These are phyloP conservation scores for Phalacrocorax pelagicus DNA, from an alignment of 2,113 vertebrate genomes.

Conservation along the genomic window DNA sequence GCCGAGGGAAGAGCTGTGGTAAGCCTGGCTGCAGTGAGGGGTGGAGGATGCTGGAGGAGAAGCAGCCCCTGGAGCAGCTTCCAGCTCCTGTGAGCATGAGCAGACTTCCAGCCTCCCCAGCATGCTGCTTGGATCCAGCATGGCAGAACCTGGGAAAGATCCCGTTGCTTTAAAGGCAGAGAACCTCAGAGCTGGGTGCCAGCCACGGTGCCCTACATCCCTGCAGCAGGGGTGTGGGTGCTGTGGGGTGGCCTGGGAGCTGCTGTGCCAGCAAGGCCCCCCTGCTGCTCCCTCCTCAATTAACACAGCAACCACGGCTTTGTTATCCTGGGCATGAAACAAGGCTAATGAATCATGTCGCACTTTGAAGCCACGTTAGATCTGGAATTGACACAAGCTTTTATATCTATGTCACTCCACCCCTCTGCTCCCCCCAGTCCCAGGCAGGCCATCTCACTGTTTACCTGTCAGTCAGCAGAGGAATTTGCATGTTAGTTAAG, in stretches of 20 bases:
- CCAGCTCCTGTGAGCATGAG: background rate
- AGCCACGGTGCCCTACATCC: background rate
- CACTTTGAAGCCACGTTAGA: slow-evolving; percentile 30
- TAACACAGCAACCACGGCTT: slow-evolving; percentile 50
- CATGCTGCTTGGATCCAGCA: accelerated
- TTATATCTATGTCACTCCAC: slow-evolving; percentile 50
- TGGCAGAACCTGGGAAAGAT: background rate
- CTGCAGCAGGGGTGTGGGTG: background rate
- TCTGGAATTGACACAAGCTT: slow-evolving; percentile 1
- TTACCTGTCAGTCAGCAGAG: slow-evolving; percentile 51
- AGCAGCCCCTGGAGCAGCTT: background rate
- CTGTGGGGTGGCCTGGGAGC: background rate
- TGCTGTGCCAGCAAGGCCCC: background rate
- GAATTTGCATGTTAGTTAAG: slow-evolving; percentile 69
- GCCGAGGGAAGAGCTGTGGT: background rate
- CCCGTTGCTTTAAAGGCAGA: background rate
- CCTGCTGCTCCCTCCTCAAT: slow-evolving; percentile 46
- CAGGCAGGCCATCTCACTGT: background rate
- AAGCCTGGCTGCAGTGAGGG: background rate
- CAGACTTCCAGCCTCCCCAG: background rate
- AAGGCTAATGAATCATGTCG: slow-evolving; percentile 55
- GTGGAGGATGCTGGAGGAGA: background rate
- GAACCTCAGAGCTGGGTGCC: background rate
- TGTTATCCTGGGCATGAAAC: slow-evolving; percentile 54
- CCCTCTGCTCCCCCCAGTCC: background rate